phyloP scores from a whole-genome alignment of 2,888 invertebrate species.

The Nebria brevicollis region DNA sequence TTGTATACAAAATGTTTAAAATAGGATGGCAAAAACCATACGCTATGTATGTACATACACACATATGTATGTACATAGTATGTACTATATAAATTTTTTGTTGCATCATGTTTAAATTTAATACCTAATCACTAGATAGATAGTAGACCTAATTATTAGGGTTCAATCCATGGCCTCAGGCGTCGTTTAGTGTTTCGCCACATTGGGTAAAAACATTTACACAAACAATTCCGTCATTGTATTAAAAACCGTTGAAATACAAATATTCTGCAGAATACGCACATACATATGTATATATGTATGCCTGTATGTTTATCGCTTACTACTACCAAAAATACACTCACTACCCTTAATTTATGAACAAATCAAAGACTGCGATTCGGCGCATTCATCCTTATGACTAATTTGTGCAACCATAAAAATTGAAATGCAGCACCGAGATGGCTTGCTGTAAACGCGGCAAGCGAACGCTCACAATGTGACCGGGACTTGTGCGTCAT shows the following conservation, averaged over 20 bases:
- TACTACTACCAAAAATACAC: conserved; percentile 53
- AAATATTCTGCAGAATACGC: neutral
- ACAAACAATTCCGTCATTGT: too few relatives aligned
- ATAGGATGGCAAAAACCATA: too few relatives aligned
- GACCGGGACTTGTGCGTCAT: conserved; percentile 55
- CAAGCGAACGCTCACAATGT: conserved; percentile 55
- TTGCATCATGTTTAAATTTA: too few relatives aligned
- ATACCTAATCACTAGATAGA: too few relatives aligned
- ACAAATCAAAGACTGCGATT: conserved; percentile 58
- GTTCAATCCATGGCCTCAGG: too few relatives aligned
- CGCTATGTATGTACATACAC: too few relatives aligned
- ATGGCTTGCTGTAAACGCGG: conserved; percentile 16
- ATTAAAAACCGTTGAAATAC: neutral
- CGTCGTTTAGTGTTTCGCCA: too few relatives aligned
- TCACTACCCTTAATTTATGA: conserved; percentile 53
- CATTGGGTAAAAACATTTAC: too few relatives aligned
- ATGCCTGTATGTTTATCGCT: conserved; percentile 30
- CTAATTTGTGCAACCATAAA: neutral
- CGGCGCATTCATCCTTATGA: conserved; percentile 52
- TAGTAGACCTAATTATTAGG: too few relatives aligned
- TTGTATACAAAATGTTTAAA: too few relatives aligned
- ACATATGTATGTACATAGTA: too few relatives aligned
- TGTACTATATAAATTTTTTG: too few relatives aligned
- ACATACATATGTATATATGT: neutral
- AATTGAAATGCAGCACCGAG: neutral